A percentile compares a stretch with the other conserved stretches of the same genome.
These are phyloP conservation scores for Pristiophorus japonicus DNA, from an alignment of 2,113 vertebrate species.

Conservation along the genomic window DNA sequence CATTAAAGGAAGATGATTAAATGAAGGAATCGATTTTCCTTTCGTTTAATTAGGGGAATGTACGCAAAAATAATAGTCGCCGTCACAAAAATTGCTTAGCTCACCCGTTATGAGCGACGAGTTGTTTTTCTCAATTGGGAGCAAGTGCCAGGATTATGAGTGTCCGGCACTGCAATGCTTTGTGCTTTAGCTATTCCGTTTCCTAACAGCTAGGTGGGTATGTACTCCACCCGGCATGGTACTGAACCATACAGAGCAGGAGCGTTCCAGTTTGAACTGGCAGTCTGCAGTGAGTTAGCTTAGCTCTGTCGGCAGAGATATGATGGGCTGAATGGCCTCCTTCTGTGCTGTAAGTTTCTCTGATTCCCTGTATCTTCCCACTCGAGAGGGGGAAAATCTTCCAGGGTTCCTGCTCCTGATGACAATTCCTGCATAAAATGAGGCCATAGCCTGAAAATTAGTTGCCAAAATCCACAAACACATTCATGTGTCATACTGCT, in stretches of 20 bases:
- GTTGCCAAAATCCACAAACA: background rate
- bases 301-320: background rate
- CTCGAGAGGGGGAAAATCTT: background rate
- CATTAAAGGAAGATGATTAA: constrained; percentile 11
- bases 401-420: background rate
- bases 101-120: background rate
- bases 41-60: constrained; percentile 9
- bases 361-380: background rate
- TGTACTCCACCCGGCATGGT: background rate
- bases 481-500: background rate
- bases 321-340: too few relatives aligned
- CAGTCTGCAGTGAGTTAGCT: background rate
- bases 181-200: background rate
- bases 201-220: background rate
- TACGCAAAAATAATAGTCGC: background rate
- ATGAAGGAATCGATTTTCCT: background rate
- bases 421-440: background rate
- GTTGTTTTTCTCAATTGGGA: background rate
- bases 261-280: background rate
- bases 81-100: background rate
- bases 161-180: background rate
- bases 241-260: background rate
- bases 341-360: too few relatives aligned
- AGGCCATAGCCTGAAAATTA: background rate
- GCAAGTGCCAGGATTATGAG: background rate